Evolutionary conservation across 2,888 invertebrate genomes (phyloP).

Genomic region (Euzetes globulus): DNA sequence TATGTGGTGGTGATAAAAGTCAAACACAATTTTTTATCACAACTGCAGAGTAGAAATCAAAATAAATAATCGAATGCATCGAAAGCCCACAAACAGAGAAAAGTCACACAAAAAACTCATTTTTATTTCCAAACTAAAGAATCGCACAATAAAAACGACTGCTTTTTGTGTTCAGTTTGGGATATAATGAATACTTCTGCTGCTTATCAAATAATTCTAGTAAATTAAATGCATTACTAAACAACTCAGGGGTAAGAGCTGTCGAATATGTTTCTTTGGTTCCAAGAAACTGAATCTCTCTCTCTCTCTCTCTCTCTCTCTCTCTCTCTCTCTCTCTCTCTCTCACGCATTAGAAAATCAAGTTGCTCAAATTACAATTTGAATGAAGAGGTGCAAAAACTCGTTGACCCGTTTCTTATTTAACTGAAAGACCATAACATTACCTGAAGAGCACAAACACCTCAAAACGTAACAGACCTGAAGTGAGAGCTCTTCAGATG

Average conservation of each 20-base stretch:
- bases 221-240: slow-evolving; percentile 5
- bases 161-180: neutral
- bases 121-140: neutral
- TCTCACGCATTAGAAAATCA: no score
- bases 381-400: neutral
- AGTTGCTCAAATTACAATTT: neutral
- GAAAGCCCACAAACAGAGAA: neutral
- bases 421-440: neutral
- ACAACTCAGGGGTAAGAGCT: neutral
- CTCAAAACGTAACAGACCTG: no score
- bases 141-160: neutral
- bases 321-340: neutral
- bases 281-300: neutral
- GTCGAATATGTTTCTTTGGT: neutral
- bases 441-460: no score
- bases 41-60: neutral
- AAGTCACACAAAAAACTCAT: neutral
- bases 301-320: neutral
- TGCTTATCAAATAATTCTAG: neutral
- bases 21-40: neutral
- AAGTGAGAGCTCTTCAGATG: no score
- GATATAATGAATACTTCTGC: neutral
- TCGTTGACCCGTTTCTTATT: neutral
- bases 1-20: neutral
- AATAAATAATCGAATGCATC: neutral